A percentile compares a stretch with the other conserved stretches of the same genome.
Evolutionary conservation across 2,113 vertebrate species (phyloP).

Genomic region (Thalassarche chlororhynchos): DNA sequence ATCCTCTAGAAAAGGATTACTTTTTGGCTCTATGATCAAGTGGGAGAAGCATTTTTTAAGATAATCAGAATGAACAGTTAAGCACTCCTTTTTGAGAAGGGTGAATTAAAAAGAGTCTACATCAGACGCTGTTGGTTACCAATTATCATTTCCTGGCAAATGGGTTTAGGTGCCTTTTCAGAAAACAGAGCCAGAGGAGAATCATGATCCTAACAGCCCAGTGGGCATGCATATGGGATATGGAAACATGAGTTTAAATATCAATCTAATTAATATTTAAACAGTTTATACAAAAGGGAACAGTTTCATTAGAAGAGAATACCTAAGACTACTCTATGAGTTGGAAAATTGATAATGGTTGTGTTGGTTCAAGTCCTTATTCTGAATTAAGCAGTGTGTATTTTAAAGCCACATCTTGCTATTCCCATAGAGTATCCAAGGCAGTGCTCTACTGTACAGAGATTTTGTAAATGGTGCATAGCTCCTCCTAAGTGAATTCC

Average conservation of each 20-base stretch:
- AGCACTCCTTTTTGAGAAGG: neutral
- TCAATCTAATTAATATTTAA: constrained; percentile 65
- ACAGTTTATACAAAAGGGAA: constrained; percentile 37
- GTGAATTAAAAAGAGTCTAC: neutral
- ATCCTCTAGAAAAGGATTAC: neutral
- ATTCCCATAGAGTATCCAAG: neutral
- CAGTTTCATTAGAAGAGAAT: neutral
- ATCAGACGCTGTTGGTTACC: neutral
- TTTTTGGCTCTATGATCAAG: neutral
- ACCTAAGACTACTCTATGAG: neutral
- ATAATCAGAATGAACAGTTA: neutral
- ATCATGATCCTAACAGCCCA: constrained; percentile 33
- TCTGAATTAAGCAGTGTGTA: neutral
- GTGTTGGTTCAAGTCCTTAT: neutral
- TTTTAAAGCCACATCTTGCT: neutral
- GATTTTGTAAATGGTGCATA: neutral
- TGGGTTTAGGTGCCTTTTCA: constrained; percentile 1
- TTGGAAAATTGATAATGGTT: constrained; percentile 49
- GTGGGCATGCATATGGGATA: constrained; percentile 18
- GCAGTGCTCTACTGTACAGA: neutral
- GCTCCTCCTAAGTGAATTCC: neutral
- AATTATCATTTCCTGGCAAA: constrained; percentile 12
- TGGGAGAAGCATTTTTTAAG: neutral
- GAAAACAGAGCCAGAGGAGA: constrained; percentile 41
- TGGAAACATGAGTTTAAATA: constrained; percentile 53